Base-by-base conservation (phyloP, 2,113 vertebrate species). In the Lagopus leucura region DNA sequence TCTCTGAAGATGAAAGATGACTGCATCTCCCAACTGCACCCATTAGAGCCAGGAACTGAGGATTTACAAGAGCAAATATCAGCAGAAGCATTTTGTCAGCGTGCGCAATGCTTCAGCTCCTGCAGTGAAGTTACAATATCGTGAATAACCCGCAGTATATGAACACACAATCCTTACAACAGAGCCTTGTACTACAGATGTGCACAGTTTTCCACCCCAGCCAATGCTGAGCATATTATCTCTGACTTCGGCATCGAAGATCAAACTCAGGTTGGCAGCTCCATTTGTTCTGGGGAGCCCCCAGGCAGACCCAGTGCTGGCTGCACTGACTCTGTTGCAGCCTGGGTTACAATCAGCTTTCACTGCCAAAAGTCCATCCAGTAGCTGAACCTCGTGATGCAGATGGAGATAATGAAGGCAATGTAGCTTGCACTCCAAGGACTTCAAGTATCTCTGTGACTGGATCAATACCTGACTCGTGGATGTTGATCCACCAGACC, bases 171-270 rank as follows among this genome's bases (percentile, higher is more conserved):
- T 15, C 55, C 55, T 48, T 52, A 47, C 52, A 75, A 24, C 66
- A 80, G 43, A 11, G 14, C 50, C 21, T 6, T 0, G 0, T 20
- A 16, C 24, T 34, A 11, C 8, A 71, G 34, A 47, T 3, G 15
- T 4, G 70, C 76, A 34, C 6, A n/a, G 6, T 20, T 87, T 66
- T 57, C 52, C 28, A 75, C 3, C 18, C 32, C 24, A 13, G 28
- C 12, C 0, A 1, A 25, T 12, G 34, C 15, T 57, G 34, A 80
- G 14, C 20, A 66, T 10, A 1, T 25, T 40, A 43, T 13, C 34
- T 34, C 24, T 32, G 15, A 17, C 24, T n/a, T 21, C 28, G 9
- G 11, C 30, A 17, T 36, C 61, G 55, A 28, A 64, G 61, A 38
- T 30, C 22, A 61, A 75, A 65, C 2, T 27, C 10, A 70, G 43